Conservation (phyloP, 2,888 invertebrate species). For the Erebia ligea region DNA sequence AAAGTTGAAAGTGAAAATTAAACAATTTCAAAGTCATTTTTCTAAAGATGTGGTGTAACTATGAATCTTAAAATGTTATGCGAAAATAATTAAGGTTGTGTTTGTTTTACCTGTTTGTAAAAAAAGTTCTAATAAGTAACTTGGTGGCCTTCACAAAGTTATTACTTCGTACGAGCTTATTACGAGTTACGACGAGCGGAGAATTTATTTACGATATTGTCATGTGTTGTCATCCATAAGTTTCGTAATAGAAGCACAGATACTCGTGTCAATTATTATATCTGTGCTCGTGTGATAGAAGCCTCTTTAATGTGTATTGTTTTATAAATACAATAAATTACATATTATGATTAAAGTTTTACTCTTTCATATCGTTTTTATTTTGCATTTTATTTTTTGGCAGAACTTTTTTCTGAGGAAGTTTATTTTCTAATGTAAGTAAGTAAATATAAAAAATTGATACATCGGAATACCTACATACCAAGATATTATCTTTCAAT, state of each 20-base stretch:
- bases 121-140: constrained; percentile 43
- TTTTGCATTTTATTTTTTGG: neutral
- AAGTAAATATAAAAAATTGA: neutral
- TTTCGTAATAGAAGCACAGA: constrained; percentile 17
- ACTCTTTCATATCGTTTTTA: neutral
- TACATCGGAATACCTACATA: neutral
- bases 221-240: constrained; percentile 32
- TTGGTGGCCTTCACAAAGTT: constrained; percentile 72
- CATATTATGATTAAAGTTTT: neutral
- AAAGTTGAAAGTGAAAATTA: too few species aligned
- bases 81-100: neutral
- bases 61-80: neutral
- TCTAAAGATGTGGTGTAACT: neutral
- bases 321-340: neutral
- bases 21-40: neutral
- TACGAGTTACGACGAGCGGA: constrained; percentile 52
- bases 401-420: neutral
- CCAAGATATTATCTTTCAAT: neutral
- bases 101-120: neutral
- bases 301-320: neutral
- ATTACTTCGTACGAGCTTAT: constrained; percentile 70
- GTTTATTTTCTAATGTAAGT: neutral
- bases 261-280: too few species aligned
- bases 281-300: too few species aligned
- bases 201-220: constrained; percentile 51